phyloP scores from a whole-genome alignment of 2,113 vertebrate species.

The Ailurus styani region DNA sequence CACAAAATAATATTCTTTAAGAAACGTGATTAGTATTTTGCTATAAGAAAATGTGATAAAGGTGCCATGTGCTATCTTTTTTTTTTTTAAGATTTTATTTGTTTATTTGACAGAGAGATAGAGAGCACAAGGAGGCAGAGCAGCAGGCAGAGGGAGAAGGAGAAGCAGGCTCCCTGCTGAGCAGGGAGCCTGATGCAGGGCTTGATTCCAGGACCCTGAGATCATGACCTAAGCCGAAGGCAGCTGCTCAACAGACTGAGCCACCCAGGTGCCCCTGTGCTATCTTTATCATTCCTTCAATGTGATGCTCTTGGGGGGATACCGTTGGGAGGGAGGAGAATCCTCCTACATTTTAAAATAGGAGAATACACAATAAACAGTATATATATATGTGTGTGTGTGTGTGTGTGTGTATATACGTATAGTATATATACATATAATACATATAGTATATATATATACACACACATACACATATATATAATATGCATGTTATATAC shows the following conservation, averaged over 20 bases:
- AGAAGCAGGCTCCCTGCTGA: too few species aligned
- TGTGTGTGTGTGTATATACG: too few species aligned
- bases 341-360: neutral
- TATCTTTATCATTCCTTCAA: neutral
- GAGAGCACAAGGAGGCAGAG: too few species aligned
- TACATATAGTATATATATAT: neutral
- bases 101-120: too few species aligned
- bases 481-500: neutral
- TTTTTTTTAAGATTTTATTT: too few species aligned
- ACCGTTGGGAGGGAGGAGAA: neutral
- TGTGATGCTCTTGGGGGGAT: neutral
- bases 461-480: neutral
- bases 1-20: conserved; percentile 6
- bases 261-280: too few species aligned
- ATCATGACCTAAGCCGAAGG: too few species aligned
- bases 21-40: neutral
- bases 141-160: too few species aligned
- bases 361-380: neutral
- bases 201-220: too few species aligned
- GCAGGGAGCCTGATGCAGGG: too few species aligned
- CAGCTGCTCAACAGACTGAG: too few species aligned
- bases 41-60: neutral
- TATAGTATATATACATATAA: too few species aligned
- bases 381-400: neutral
- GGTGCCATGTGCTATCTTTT: neutral